Percentiles rank a stretch among this genome's conserved stretches.
phyloP scores from a whole-genome alignment of 2,888 invertebrate species.

The Ypsolopha sequella region DNA sequence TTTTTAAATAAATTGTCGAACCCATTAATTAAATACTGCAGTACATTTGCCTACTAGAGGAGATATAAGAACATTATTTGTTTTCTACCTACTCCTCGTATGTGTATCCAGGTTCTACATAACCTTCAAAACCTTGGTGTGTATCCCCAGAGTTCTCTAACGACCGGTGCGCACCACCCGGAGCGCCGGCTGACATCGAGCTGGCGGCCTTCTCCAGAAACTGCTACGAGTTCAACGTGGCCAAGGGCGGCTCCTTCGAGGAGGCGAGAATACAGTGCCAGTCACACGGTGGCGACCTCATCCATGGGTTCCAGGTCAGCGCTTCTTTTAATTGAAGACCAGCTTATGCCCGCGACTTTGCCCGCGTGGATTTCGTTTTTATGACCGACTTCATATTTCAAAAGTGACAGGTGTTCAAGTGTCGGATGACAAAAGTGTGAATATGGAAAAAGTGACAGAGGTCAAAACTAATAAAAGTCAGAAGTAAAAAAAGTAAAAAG shows the following conservation, averaged over 20 bases:
- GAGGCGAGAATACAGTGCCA: conserved; percentile 84
- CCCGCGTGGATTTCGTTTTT: neutral
- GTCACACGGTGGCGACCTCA: conserved; percentile 78
- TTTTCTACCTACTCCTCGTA: no score
- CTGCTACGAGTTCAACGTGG: conserved; percentile 90
- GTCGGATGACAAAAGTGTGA: no score
- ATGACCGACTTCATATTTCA: no score
- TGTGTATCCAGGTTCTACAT: neutral
- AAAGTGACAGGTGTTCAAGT: no score
- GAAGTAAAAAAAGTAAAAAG: no score
- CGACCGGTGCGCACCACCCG: conserved; percentile 83
- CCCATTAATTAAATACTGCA: no score
- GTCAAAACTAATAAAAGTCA: no score
- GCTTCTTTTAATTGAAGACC: neutral
- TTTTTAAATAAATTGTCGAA: no score
- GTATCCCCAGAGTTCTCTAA: conserved; percentile 81
- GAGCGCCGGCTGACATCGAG: conserved; percentile 83
- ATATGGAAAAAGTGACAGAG: no score
- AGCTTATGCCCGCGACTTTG: neutral
- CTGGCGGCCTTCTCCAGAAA: conserved; percentile 86
- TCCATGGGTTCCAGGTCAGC: conserved; percentile 74
- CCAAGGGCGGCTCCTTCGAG: conserved; percentile 85
- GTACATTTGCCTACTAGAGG: neutral
- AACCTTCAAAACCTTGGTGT: neutral
- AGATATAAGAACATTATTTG: neutral